Conservation (phyloP, 30 jellyfish, hydroid and myxozoan species). For the Chrysaora quinquecirrha region DNA sequence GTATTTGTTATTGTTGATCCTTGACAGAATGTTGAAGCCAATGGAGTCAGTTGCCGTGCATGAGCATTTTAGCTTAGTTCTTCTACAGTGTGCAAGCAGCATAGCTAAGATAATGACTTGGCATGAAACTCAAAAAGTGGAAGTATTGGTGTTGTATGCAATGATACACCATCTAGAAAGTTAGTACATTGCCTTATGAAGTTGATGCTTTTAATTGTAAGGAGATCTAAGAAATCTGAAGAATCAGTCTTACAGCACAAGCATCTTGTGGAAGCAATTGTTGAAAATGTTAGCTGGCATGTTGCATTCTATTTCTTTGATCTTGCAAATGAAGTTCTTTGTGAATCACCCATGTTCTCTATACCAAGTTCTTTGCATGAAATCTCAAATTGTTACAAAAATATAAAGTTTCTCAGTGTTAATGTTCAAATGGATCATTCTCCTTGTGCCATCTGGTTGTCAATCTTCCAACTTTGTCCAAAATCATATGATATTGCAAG, state of each 20-base stretch:
- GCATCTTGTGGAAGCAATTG: not conserved
- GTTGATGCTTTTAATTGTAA: not conserved
- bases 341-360: not conserved
- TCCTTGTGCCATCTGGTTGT: not conserved
- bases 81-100: not conserved
- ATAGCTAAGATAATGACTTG: not conserved
- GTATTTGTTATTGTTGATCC: not conserved
- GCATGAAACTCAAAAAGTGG: too few relatives aligned
- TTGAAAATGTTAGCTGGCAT: not conserved
- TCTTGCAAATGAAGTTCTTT: not conserved
- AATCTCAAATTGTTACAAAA: not conserved
- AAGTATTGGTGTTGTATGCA: too few relatives aligned
- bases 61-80: not conserved
- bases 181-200: too few relatives aligned
- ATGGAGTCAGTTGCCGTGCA: not conserved
- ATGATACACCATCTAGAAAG: too few relatives aligned
- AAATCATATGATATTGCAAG: not conserved
- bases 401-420: not conserved
- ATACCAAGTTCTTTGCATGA: not conserved
- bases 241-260: not conserved
- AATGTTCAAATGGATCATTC: not conserved
- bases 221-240: not conserved
- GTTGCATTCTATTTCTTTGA: not conserved
- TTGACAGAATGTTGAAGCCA: not conserved
- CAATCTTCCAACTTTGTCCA: not conserved